Evolutionary conservation across 2,888 invertebrate genomes (phyloP).

Genomic region (Tuberolachnus salignus): DNA sequence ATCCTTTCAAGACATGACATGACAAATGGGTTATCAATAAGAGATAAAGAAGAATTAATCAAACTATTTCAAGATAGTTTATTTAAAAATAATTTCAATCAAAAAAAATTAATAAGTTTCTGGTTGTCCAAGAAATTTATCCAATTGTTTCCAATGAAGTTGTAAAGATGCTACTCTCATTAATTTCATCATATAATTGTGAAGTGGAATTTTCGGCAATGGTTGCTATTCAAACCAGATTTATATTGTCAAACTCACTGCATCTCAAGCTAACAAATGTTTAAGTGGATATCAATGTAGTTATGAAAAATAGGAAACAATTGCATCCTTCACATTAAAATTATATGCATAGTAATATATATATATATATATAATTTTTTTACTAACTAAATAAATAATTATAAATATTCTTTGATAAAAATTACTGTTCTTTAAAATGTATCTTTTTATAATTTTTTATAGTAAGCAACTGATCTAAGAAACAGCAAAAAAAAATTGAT

Average conservation of each 20-base stretch:
- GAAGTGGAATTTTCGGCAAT: not conserved
- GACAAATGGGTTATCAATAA: conserved; percentile 5
- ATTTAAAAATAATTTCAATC: not conserved
- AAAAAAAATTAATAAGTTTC: conserved; percentile 8
- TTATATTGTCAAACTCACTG: not conserved
- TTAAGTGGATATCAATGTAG: not conserved
- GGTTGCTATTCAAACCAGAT: not conserved
- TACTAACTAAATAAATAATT: too few relatives aligned
- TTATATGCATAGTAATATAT: not conserved
- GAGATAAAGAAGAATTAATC: conserved; percentile 2
- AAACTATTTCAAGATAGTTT: not conserved
- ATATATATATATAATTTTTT: too few relatives aligned
- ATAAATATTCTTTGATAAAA: too few relatives aligned
- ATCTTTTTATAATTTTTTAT: too few relatives aligned
- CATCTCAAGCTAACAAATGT: not conserved
- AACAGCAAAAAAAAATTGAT: too few relatives aligned
- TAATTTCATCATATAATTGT: conserved; percentile 10
- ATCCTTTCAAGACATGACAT: conserved; percentile 16
- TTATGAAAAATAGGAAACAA: not conserved
- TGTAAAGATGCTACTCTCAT: not conserved
- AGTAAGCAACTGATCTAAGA: too few relatives aligned
- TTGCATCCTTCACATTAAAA: conserved; percentile 2
- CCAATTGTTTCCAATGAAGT: not conserved
- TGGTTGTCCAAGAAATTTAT: not conserved
- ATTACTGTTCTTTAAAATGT: too few relatives aligned